Evolutionary conservation across 2,113 vertebrate species (phyloP), one percentile per base, ranked within the genome.

Genomic region (Zosterops lateralis): DNA sequence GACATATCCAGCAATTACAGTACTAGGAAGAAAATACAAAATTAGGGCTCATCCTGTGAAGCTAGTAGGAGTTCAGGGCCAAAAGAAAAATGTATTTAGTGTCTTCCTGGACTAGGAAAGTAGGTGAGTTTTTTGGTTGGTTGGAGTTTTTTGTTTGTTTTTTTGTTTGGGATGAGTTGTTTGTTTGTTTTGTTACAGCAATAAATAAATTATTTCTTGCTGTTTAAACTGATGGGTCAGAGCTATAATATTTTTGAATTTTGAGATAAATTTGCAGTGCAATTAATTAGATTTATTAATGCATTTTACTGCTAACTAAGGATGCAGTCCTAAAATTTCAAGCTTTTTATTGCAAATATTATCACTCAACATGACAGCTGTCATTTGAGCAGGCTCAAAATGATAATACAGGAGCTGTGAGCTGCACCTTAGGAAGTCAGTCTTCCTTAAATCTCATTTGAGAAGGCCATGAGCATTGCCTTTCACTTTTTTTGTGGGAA

Each of bases 1-100:
- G 90, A 84, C 84, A 92, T 89, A 36, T 93, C 68, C 70, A 87
- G 68, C 76, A 93, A 89, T 68, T 92, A 89, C 65, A 89, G 57
- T 38, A 32, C 48, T 78, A 53, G 40, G 92, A 93, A 75, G 57
- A 57, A 92, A 84, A 78, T 84, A 81, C 8, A 74, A 93, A 95
- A 72, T 74, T 78, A 92, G 36, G 40, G 48, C 68, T 84, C 48
- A 72, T 89, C 53, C 57, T 84, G 31, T 81, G 73, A 90, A 81
- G 20, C 40, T 74, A 53, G 44, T 65, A 64, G 83, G 83, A 86
- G 40, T 74, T 92, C 29, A 53, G 21, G 36, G 66, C 14, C 68
- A 78, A 54, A 71, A 84, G 36, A 57, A 64, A 74, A 72, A 10
- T 31, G 13, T 74, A 8, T 68, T 78, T 45, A n/a, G 12, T 72